Percentiles rank a stretch among this genome's conserved stretches.
Evolutionary conservation across 2,797 vertebrate genomes (phyloP).

Genomic region (Argentina silus): DNA sequence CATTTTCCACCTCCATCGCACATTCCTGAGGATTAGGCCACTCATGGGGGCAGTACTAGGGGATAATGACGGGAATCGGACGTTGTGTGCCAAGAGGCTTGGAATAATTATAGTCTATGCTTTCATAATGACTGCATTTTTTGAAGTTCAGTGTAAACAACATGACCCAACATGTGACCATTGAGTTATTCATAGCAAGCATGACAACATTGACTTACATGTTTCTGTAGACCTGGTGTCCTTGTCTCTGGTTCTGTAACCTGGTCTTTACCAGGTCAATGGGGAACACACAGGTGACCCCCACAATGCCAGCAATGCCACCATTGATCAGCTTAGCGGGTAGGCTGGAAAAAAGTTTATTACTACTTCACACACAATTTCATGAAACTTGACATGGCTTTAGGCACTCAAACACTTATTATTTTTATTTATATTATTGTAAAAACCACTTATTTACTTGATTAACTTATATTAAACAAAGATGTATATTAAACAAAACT

Average conservation of each 20-base stretch:
- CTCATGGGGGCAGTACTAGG: constrained; percentile 19
- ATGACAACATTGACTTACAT: constrained; percentile 75
- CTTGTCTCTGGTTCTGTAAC: constrained; percentile 85
- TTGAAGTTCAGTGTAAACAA: neutral
- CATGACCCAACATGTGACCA: neutral
- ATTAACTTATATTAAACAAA: neutral
- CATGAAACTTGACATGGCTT: neutral
- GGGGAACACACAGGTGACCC: constrained; percentile 88
- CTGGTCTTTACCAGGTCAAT: constrained; percentile 87
- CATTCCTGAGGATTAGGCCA: constrained; percentile 27
- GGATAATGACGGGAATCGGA: neutral
- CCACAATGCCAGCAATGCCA: constrained; percentile 86
- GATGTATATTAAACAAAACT: neutral
- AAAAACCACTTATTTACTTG: neutral
- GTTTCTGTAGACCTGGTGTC: constrained; percentile 85
- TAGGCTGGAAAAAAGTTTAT: constrained; percentile 65
- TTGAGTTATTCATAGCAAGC: neutral
- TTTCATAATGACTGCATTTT: neutral
- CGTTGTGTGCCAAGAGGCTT: no score
- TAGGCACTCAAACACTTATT: neutral
- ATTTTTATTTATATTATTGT: neutral
- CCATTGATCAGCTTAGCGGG: constrained; percentile 89
- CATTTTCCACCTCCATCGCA: constrained; percentile 16
- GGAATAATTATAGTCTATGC: neutral
- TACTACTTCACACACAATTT: neutral